Base-by-base conservation (phyloP, 2,888 invertebrate species). In the Habroteleia sp. region DNA sequence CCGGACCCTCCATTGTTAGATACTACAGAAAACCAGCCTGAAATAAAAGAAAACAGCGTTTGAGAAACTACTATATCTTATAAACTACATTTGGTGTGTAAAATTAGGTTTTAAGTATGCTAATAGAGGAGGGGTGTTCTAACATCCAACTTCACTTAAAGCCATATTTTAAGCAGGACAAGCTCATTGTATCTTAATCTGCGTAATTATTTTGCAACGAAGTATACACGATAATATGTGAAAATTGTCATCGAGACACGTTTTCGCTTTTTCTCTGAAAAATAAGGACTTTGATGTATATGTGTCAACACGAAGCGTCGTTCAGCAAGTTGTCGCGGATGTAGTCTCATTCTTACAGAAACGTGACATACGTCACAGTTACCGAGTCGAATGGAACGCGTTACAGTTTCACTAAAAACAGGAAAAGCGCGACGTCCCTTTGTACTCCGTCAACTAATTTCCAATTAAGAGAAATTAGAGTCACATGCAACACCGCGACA, bases 21-120 rank as follows among this genome's bases (percentile, higher is more conserved):
- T 16, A 87, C 87, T 27, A 87, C 87, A 13, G 87, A 87, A 79
- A 87, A 87, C 87, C 87, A 87, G 41, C 87, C 87, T 87, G 81
- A 6, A 82, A 84, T 60, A 78, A n/a, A 11, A 54, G 39, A 37
- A 52, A 46, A n/a, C n/a, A n/a, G n/a, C n/a, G n/a, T n/a, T n/a
- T n/a, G n/a, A n/a, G n/a, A n/a, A n/a, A n/a, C n/a, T n/a, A n/a
- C n/a, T n/a, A n/a, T n/a, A n/a, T n/a, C n/a, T n/a, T n/a, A n/a
- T n/a, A n/a, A n/a, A n/a, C n/a, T n/a, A n/a, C n/a, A n/a, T n/a
- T n/a, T n/a, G n/a, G n/a, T n/a, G n/a, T n/a, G n/a, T n/a, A n/a
- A n/a, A n/a, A n/a, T n/a, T n/a, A n/a, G n/a, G n/a, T n/a, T n/a
- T n/a, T n/a, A n/a, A 37, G 7, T n/a, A n/a, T 2, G 27, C 8